Evolutionary conservation across 1,140 invertebrate species (phyloP).

Genomic region (Solenopsis fugax): DNA sequence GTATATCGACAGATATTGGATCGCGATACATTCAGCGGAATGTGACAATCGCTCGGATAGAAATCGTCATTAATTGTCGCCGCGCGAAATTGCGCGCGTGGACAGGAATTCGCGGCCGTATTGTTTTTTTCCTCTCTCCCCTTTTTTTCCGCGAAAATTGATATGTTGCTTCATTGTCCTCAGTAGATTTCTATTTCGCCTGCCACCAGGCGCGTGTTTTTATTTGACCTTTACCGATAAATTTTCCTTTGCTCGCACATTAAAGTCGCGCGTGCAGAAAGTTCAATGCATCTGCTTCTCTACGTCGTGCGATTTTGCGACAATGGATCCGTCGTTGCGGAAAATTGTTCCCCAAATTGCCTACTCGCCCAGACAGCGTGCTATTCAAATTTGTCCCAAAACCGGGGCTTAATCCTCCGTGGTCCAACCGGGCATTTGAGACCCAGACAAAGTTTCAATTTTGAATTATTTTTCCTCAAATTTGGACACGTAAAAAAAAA

Average conservation of each 20-base stretch:
- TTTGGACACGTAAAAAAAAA: no score
- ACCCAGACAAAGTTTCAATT: no score
- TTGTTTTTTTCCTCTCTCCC: background rate
- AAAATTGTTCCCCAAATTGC: background rate
- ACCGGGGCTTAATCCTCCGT: no score
- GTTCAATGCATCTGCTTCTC: background rate
- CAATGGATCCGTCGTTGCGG: background rate
- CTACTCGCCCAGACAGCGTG: background rate
- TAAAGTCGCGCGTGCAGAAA: constrained; percentile 42
- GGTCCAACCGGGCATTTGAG: no score
- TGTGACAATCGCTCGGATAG: constrained; percentile 31
- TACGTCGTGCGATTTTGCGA: constrained; percentile 19
- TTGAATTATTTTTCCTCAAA: no score
- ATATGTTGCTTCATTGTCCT: background rate
- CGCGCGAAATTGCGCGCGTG: constrained; percentile 11
- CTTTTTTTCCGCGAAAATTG: background rate
- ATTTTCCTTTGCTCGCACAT: constrained; percentile 29
- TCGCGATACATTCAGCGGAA: constrained; percentile 27
- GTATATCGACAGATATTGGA: constrained; percentile 37
- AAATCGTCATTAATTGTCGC: constrained; percentile 27
- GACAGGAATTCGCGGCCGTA: background rate
- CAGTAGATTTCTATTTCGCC: constrained; percentile 8
- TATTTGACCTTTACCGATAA: constrained; percentile 23
- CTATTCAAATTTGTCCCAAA: no score
- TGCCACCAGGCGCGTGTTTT: background rate